A percentile compares a stretch with the other conserved stretches of the same genome.
phyloP scores from a whole-genome alignment of 2,888 invertebrate genomes.

The Ochropleura plecta region DNA sequence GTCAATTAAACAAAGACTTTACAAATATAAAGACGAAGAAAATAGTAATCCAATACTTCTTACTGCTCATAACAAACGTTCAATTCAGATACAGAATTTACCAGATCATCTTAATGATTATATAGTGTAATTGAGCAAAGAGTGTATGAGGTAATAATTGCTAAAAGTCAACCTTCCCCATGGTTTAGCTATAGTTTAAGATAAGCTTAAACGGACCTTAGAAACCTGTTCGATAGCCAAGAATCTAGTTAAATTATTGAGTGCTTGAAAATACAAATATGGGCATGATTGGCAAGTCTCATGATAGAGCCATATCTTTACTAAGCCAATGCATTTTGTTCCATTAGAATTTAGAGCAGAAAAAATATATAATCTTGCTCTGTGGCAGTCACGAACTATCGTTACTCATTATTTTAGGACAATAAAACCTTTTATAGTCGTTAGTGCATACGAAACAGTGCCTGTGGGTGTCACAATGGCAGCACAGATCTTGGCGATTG shows the following conservation, averaged over 20 bases:
- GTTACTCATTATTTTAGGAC: conserved; percentile 74
- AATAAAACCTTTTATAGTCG: conserved; percentile 79
- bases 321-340: conserved; percentile 25
- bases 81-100: not conserved
- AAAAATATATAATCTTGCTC: conserved; percentile 45
- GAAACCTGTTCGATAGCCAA: conserved; percentile 41
- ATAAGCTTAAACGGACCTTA: conserved; percentile 20
- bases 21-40: not conserved
- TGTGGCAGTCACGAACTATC: conserved; percentile 30
- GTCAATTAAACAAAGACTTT: not conserved
- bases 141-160: not conserved
- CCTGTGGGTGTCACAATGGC: conserved; percentile 83
- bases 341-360: conserved; percentile 28
- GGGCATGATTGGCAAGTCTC: conserved; percentile 47
- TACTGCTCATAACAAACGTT: no score
- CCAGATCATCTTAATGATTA: no score
- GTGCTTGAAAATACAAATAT: conserved; percentile 45
- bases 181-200: conserved; percentile 24
- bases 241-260: conserved; percentile 38
- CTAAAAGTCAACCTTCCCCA: conserved; percentile 14
- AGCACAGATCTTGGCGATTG: conserved; percentile 82
- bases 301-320: conserved; percentile 28
- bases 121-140: not conserved
- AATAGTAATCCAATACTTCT: no score
- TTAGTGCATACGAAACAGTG: conserved; percentile 73